Evolutionary conservation across 2,888 invertebrate genomes (phyloP), one percentile per base, ranked within the genome.

Genomic region (Hyles lineata): DNA sequence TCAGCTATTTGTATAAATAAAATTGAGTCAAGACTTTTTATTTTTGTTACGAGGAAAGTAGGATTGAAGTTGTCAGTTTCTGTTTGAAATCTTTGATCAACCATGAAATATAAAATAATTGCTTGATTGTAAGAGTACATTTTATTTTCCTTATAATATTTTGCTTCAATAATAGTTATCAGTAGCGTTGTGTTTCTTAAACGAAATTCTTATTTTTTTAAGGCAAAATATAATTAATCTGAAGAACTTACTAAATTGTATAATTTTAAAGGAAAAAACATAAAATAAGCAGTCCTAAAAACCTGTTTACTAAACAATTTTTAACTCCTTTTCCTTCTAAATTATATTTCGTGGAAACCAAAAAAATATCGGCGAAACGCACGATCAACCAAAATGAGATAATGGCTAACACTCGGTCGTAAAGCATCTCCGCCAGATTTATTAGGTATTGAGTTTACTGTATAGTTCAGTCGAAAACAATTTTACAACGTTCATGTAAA

Each of bases 381-480:
- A 77, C 73, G 75, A 78, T 72, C 74, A 76, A 74, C 80, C 79
- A 79, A 80, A 76, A 80, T 80, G 79, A 82, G 80, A 80, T 83
- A 82, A 78, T 23, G 59, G 50, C 61, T 61, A 52, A 23, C 55
- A 23, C 52, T 17, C 62, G 75, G 75, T 83, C 83, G 80, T 83
- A 83, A 86, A 86, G 74, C 74, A 77, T 73, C 73, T 75, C 72
- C 60, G 70, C 67, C 67, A 79, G 79, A 82, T 86, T 85, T 85
- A 85, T 83, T 80, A 75, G 75, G 77, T 79, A 82, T 83, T 79
- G 78, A 83, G 78, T 77, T 77, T 79, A 76, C 81, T 80, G 76
- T 77, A 76, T 67, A 72, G 74, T 78, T 80, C 77, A 79, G 80
- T 63, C 70, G 71, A 75, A 77, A 84, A 82, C 78, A 81, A 78